Base-by-base conservation (phyloP, 1,140 invertebrate genomes). In the Ladona fulva region DNA sequence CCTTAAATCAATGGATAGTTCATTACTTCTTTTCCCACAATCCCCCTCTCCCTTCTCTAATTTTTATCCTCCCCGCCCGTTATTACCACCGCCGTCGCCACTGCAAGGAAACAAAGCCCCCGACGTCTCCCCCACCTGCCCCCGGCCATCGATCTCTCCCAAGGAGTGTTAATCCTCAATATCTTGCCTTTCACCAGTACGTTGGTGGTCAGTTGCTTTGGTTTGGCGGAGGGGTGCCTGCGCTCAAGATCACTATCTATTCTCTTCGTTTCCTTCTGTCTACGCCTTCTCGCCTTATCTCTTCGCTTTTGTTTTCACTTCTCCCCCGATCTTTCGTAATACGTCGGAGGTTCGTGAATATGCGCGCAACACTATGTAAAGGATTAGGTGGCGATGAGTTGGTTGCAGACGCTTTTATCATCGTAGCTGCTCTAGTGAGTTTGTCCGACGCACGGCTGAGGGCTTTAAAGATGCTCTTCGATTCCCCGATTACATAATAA, bases 1-100 rank as follows among this genome's bases (percentile, higher is more conserved):
- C 52, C 52, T 66, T 66, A 66, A 66, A 66, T 66, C 52, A 66
- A 66, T 66, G 52, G 52, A 66, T 66, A 66, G 52, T 66, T 66
- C 52, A 66, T 66, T 66, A 66, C 52, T 66, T 66, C 52, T 66
- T 66, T 66, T 66, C 52, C 44, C 44, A 52, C 44, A 52, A 10
- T 11, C 44, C 44, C 52, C 14, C 52, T 22, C 52, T 66, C 52
- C 52, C 52, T 5, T 12, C 8, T 22, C 52, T 66, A 66, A 66
- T 66, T 66, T 66, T 66, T 66, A 66, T 12, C 52, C 3, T 22
- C 52, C n/a, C n/a, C 44, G 10, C 12, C 52, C 52, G 52, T 66
- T 66, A 66, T 66, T 66, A 66, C 52, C 52, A 22, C 3, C 52
- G 14, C n/a, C 52, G 44, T 52, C 44, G 44, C 19, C 44, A 19